Conservation (phyloP, 2,113 vertebrate genomes). For the Tichodroma muraria region DNA sequence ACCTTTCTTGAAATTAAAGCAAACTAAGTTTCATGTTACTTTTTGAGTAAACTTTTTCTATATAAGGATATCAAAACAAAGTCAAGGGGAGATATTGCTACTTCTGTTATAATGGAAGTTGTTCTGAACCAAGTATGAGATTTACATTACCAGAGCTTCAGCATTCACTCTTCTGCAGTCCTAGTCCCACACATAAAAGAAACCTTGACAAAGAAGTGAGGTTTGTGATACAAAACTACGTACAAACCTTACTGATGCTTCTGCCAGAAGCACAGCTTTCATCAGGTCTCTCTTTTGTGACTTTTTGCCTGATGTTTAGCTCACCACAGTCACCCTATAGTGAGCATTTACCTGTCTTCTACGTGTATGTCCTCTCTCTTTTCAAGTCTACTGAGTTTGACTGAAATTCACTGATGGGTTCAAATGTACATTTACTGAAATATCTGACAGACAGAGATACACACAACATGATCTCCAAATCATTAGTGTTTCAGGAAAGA, state of each 20-base stretch:
- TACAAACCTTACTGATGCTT: background rate
- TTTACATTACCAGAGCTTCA: background rate
- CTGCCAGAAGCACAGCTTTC: background rate
- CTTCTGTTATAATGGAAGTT: background rate
- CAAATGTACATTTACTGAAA: background rate
- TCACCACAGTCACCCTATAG: fast-evolving
- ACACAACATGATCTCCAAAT: background rate
- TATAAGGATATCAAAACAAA: background rate
- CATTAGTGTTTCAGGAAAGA: background rate
- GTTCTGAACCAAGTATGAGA: background rate
- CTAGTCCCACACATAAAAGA: background rate
- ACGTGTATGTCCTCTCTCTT: background rate
- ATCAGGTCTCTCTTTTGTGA: background rate
- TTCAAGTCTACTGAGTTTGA: background rate
- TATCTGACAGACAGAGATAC: background rate
- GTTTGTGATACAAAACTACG: background rate
- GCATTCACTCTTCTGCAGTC: background rate
- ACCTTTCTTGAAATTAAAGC: background rate
- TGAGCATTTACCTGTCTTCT: background rate
- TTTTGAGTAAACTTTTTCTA: background rate
- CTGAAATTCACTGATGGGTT: background rate
- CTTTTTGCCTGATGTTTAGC: background rate
- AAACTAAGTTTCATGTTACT: background rate
- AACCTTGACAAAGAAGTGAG: background rate
- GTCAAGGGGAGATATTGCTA: background rate